Base-by-base conservation (phyloP, 2,797 vertebrate species). In the Lepilemur septentrionalis region DNA sequence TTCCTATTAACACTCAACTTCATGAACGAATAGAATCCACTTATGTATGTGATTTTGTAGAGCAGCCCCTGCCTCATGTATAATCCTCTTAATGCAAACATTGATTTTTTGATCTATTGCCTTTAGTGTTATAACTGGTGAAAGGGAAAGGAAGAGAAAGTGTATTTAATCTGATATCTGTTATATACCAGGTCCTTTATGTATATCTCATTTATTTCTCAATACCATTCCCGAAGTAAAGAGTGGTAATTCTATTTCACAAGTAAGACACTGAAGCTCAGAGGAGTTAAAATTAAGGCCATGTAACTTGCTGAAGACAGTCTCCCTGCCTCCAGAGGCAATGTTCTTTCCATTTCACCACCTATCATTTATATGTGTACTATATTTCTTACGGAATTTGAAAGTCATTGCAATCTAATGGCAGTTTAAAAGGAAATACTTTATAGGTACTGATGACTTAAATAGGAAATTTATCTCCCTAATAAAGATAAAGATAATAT, bases 1-100 rank as follows among this genome's bases (percentile, higher is more conserved):
- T 91, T 95, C 75, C n/a, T 96, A 23, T 72, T 91, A 86, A 52
- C 1, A 79, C 4, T 85, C 8, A 89, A 52, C 59, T 78, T 94
- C 50, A 69, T 89, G 69, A 92, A 46, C 57, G 78, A 73, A 84
- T 70, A 35, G 30, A 87, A 70, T 70, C 25, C 83, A 70, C 84
- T 87, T 76, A 70, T 57, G 13, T 70, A 76, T 84, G 35, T 50
- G 63, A 94, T 80, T 92, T 65, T 89, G 83, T 57, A 69, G 48
- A 82, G 67, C 30, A 4, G 8, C 43, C 17, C 2, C 7, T 70
- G 55, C 80, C 6, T 6, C 48, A 83, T 25, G 35, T 84, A 61
- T 81, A 92, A 93, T 87, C 25, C 17, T 86, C 35, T 81, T 76
- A 70, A 76, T 78, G 38, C 32, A 81, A 81, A 73, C 12, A 79